These are phyloP conservation scores for Aphaenogaster rudis DNA, from an alignment of 1,140 invertebrate genomes.

Conservation along the genomic window DNA sequence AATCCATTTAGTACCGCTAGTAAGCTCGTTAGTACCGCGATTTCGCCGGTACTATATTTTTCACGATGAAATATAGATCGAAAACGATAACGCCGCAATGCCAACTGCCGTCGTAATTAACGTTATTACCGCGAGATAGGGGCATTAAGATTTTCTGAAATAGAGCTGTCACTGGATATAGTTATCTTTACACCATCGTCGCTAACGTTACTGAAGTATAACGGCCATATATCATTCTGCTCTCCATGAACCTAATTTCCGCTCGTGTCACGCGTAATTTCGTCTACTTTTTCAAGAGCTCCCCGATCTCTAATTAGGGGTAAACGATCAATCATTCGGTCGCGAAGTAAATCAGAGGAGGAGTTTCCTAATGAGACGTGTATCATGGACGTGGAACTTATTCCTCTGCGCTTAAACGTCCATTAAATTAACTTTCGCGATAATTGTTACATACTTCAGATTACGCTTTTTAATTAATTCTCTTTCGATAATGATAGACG, in stretches of 20 bases:
- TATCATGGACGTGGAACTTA: slow-evolving; percentile 44
- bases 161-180: slow-evolving; percentile 56
- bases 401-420: slow-evolving; percentile 9
- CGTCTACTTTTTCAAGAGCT: slow-evolving; percentile 74
- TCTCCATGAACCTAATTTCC: slow-evolving; percentile 76
- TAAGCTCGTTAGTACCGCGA: slow-evolving; percentile 10
- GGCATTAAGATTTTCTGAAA: slow-evolving; percentile 66
- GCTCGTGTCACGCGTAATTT: slow-evolving; percentile 79
- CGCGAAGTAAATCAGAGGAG: slow-evolving; percentile 52
- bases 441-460: slow-evolving; percentile 9
- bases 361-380: slow-evolving; percentile 64
- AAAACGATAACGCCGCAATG: slow-evolving; percentile 25
- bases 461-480: neutral
- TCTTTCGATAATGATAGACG: neutral
- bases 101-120: slow-evolving; percentile 66
- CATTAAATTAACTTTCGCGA: slow-evolving; percentile 30
- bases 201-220: slow-evolving; percentile 74
- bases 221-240: slow-evolving; percentile 74
- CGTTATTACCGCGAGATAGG: slow-evolving; percentile 60
- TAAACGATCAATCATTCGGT: slow-evolving; percentile 76
- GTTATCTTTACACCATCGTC: slow-evolving; percentile 68
- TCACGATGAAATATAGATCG: slow-evolving; percentile 45
- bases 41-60: slow-evolving; percentile 15
- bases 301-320: slow-evolving; percentile 74
- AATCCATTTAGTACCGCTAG: slow-evolving; percentile 1